A percentile compares a stretch with the other conserved stretches of the same genome.
These are phyloP conservation scores for Cistogaster globosa DNA, from an alignment of 2,888 invertebrate genomes.

Conservation along the genomic window DNA sequence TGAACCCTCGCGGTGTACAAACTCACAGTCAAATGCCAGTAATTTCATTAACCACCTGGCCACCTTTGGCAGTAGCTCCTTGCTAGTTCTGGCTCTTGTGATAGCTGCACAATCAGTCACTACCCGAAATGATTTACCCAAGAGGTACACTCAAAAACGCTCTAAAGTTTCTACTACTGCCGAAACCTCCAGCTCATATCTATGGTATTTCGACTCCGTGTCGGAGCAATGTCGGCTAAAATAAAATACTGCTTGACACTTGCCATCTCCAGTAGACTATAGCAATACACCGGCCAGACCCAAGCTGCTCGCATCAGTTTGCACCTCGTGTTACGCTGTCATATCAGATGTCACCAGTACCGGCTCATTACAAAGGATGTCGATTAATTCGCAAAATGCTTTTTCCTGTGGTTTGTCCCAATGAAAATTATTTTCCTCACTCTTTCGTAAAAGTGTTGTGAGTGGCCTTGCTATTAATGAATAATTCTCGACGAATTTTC, in stretches of 20 bases:
- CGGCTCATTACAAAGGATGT: constrained; percentile 33
- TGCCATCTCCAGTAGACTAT: constrained; percentile 51
- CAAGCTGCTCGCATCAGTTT: too few relatives aligned
- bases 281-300: too few relatives aligned
- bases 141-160: constrained; percentile 68
- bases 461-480: constrained; percentile 48
- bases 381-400: constrained; percentile 45
- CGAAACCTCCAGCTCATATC: constrained; percentile 63
- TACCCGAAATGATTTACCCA: constrained; percentile 42
- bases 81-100: not conserved
- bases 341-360: too few relatives aligned
- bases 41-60: not conserved
- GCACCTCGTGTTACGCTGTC: too few relatives aligned
- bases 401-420: constrained; percentile 27
- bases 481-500: constrained; percentile 64
- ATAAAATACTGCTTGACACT: constrained; percentile 60
- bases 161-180: constrained; percentile 67
- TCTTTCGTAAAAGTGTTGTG: not conserved
- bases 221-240: constrained; percentile 69
- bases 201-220: constrained; percentile 61
- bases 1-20: not conserved
- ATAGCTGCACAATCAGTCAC: constrained; percentile 18
- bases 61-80: not conserved
- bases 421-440: too few relatives aligned
- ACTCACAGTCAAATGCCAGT: not conserved